These are phyloP conservation scores for Amorpha juglandis DNA, from an alignment of 2,888 invertebrate genomes.

Conservation along the genomic window DNA sequence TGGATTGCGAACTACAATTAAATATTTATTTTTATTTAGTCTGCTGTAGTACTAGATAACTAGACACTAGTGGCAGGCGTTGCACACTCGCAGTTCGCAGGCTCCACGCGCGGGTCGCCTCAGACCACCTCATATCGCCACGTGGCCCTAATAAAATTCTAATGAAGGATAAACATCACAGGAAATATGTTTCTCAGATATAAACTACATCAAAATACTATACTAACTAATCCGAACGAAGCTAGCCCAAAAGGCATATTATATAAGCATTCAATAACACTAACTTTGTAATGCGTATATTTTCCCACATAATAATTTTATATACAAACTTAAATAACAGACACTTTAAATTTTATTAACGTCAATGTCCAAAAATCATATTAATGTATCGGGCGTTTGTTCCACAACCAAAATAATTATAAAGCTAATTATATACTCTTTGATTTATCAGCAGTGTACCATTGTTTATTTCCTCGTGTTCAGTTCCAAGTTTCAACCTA, in stretches of 20 bases:
- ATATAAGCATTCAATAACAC: conserved; percentile 74
- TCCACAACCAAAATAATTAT: conserved; percentile 44
- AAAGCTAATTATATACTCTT: conserved; percentile 23
- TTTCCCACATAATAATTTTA: conserved; percentile 82
- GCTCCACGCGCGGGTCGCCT: neutral
- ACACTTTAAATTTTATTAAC: conserved; percentile 34
- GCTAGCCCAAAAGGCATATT: conserved; percentile 77
- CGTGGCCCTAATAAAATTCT: conserved; percentile 3
- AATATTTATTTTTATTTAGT: conserved; percentile 35
- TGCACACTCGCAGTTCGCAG: neutral
- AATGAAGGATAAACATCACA: conserved; percentile 43
- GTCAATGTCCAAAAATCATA: conserved; percentile 34
- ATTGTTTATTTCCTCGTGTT: conserved; percentile 27
- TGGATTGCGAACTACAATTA: conserved; percentile 49
- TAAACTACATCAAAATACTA: conserved; percentile 59
- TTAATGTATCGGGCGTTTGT: conserved; percentile 35
- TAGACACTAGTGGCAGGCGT: neutral
- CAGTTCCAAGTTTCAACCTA: neutral
- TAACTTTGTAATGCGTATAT: conserved; percentile 82
- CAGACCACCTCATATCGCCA: neutral
- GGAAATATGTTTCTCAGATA: conserved; percentile 53
- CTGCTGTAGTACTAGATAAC: neutral
- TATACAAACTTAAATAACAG: conserved; percentile 67
- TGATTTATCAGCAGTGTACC: conserved; percentile 23
- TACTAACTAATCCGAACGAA: conserved; percentile 69